These are phyloP conservation scores for Hipposideros armiger DNA, from an alignment of 2,113 vertebrate species.

Conservation along the genomic window DNA sequence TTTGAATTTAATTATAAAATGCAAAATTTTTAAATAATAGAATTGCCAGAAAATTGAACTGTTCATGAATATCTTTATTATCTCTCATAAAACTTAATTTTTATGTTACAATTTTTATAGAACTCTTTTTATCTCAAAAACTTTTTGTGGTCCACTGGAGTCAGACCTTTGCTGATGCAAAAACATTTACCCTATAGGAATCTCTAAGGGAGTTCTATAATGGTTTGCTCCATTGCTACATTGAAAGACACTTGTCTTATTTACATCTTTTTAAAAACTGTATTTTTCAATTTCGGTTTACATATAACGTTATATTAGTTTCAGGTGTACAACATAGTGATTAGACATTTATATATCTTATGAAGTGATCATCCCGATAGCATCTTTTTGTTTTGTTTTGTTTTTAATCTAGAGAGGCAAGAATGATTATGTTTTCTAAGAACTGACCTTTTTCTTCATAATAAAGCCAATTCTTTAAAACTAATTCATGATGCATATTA, in stretches of 20 bases:
- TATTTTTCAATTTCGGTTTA: neutral
- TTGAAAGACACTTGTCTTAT: neutral
- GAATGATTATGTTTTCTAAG: conserved; percentile 38
- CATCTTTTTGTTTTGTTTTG: neutral
- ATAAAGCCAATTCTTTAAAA: conserved; percentile 55
- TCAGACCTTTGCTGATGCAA: neutral
- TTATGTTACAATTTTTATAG: neutral
- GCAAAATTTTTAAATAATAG: neutral
- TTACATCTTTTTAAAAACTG: neutral
- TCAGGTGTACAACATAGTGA: neutral
- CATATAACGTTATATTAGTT: neutral
- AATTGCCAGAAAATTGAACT: neutral
- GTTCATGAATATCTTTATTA: neutral
- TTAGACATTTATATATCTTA: neutral
- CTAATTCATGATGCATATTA: neutral
- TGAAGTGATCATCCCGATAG: neutral
- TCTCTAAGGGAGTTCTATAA: neutral
- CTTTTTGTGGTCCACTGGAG: neutral
- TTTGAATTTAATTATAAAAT: conserved; percentile 50
- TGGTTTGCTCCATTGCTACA: neutral
- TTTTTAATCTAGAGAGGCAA: conserved; percentile 51
- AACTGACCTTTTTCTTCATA: conserved; percentile 19
- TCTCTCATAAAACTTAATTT: neutral
- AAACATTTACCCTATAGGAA: neutral
- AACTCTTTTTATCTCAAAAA: too few relatives aligned